phyloP scores from a whole-genome alignment of 1,140 invertebrate genomes.

The Oreohelix idahoensis region DNA sequence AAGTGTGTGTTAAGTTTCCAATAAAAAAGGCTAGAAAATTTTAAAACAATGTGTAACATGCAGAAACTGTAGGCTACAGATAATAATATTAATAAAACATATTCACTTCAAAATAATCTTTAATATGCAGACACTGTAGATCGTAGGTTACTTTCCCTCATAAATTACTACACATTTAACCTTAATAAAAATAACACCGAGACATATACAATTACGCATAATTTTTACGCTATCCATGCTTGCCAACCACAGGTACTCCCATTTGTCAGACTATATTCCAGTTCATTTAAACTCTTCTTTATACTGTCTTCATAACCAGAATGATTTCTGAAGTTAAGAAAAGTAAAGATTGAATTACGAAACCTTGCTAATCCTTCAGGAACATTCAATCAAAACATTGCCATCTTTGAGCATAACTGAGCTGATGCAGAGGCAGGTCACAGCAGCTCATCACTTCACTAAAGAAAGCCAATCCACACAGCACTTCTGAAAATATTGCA shows the following conservation, averaged over 20 bases:
- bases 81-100: too few species aligned
- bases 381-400: slow-evolving; percentile 3
- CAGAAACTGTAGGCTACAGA: too few species aligned
- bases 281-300: slow-evolving; percentile 9
- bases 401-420: slow-evolving; percentile 11
- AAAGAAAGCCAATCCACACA: slow-evolving; percentile 13
- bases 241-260: background rate
- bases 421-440: too few species aligned
- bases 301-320: slow-evolving; percentile 15
- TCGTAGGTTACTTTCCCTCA: too few species aligned
- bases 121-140: too few species aligned
- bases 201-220: background rate
- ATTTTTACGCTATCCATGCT: background rate
- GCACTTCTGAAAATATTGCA: slow-evolving; percentile 22
- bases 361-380: background rate
- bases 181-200: background rate
- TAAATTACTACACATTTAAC: background rate
- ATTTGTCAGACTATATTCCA: background rate
- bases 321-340: slow-evolving; percentile 15
- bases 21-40: too few species aligned
- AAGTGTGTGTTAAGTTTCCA: too few species aligned
- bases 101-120: too few species aligned
- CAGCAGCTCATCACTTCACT: background rate
- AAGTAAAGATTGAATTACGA: background rate
- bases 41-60: too few species aligned